Base-by-base conservation (phyloP, 2,113 vertebrate genomes). In the Cynopterus brachyotis region DNA sequence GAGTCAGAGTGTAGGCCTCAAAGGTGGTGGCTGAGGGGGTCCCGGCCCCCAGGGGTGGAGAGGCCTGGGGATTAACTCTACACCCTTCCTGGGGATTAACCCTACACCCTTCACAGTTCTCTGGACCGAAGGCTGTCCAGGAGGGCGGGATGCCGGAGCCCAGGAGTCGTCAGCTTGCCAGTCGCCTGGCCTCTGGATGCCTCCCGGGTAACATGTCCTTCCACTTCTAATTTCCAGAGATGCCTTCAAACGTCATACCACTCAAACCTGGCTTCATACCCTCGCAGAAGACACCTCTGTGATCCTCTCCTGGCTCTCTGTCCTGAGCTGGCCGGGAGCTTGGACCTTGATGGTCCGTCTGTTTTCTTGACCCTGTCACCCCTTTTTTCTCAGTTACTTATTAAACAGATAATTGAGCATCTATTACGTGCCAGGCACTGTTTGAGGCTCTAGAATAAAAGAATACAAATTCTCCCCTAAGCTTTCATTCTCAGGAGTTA, bases 121-220 rank as follows among this genome's bases (percentile, higher is more conserved):
- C 81, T 19, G 60, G 81, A 84, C 96, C 89, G 12, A 95, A 86
- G 86, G 80, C 94, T 66, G 53, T 47, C 57, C 57, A 70, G 79
- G 86, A 78, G 15, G 66, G 35, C 62, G 91, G 59, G 82, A 97
- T 97, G 97, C 94, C 73, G 0, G 97, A 98, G 95, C 90, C 45
- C 70, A 90, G 93, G 75, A 98, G 60, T 72, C 88, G 17, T 78
- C 97, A 93, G 84, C 96, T 94, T 20, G 69, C 93, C 50, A 53
- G 76, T 22, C 53, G 62, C 35, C 59, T 73, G 26, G 88, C 95
- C 40, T 95, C 98, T n/a, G 87, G 89, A 37, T 98, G 95, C 76
- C 96, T 98, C 24, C 97, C 98, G 97, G 98, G 98, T 98, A 98
- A 70, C 45, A 67, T 24, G 22, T 30, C 30, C 57, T 62, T 42